Evolutionary conservation across 2,888 invertebrate genomes (phyloP).

Genomic region (Belgica antarctica): DNA sequence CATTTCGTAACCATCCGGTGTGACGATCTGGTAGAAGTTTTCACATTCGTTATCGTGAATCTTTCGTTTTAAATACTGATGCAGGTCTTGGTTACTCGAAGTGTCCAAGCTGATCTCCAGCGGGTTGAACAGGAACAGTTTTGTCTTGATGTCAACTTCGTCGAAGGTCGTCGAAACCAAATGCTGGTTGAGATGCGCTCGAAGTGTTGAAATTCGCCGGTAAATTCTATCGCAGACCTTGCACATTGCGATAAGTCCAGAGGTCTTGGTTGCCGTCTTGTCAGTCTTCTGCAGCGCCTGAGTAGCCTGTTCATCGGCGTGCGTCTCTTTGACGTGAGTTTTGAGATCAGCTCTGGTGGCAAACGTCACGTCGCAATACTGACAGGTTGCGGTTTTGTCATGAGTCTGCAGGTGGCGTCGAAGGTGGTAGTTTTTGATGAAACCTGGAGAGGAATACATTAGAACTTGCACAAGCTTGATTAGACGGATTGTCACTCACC

Average conservation of each 20-base stretch:
- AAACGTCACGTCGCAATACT: constrained; percentile 38
- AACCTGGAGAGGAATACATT: constrained; percentile 44
- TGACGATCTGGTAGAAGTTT: constrained; percentile 50
- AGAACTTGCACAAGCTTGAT: too few relatives aligned
- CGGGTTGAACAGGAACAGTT: constrained; percentile 43
- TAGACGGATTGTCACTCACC: constrained; percentile 37
- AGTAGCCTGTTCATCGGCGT: constrained; percentile 28
- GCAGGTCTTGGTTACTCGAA: constrained; percentile 11
- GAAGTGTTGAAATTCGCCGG: constrained; percentile 23
- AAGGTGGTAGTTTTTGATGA: constrained; percentile 45
- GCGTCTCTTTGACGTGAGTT: constrained; percentile 33
- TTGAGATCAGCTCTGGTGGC: constrained; percentile 31
- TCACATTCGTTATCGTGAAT: constrained; percentile 39
- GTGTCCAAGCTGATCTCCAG: constrained; percentile 39
- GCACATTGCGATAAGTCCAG: constrained; percentile 29
- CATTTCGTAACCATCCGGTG: constrained; percentile 51
- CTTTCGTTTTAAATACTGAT: constrained; percentile 29
- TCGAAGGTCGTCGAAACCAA: constrained; percentile 30
- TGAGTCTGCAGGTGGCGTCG: constrained; percentile 45
- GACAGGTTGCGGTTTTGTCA: constrained; percentile 30
- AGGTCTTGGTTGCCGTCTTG: constrained; percentile 16
- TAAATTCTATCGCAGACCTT: constrained; percentile 44
- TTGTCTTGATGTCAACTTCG: constrained; percentile 39
- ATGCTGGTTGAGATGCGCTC: constrained; percentile 42
- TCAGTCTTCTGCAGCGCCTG: background rate